Evolutionary conservation across 1,140 invertebrate genomes (phyloP).

Genomic region (Bombyx mandarina): DNA sequence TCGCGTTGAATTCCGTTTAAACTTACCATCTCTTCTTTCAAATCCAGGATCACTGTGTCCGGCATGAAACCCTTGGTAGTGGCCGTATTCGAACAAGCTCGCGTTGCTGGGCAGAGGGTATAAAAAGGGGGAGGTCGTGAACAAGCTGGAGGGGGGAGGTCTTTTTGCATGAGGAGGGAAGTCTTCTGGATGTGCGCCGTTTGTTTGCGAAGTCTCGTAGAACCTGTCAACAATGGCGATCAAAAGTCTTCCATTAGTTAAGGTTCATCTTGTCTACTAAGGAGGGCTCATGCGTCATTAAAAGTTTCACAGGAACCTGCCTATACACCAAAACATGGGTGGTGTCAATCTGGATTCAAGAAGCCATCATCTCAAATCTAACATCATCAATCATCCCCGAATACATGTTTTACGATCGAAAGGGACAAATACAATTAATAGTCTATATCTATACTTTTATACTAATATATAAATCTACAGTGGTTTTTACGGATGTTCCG

Average conservation of each 20-base stretch:
- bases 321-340: not conserved
- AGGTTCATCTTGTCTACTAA: not conserved
- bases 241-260: too few relatives aligned
- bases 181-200: conserved; percentile 52
- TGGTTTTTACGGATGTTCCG: too few relatives aligned
- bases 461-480: too few relatives aligned
- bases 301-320: not conserved
- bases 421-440: too few relatives aligned
- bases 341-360: too few relatives aligned
- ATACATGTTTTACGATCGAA: too few relatives aligned
- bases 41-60: conserved; percentile 27
- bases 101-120: conserved; percentile 68
- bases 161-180: conserved; percentile 64
- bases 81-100: conserved; percentile 70
- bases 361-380: too few relatives aligned
- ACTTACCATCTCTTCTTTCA: conserved; percentile 55
- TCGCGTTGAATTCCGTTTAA: not conserved
- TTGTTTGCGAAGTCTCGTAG: conserved; percentile 55
- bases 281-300: not conserved
- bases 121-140: conserved; percentile 63
- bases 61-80: conserved; percentile 53
- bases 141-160: conserved; percentile 46
- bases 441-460: too few relatives aligned
- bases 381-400: too few relatives aligned
- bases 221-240: conserved; percentile 31